These are phyloP conservation scores for Aleiodes leptofemur DNA, from an alignment of 2,888 invertebrate genomes.

Conservation along the genomic window DNA sequence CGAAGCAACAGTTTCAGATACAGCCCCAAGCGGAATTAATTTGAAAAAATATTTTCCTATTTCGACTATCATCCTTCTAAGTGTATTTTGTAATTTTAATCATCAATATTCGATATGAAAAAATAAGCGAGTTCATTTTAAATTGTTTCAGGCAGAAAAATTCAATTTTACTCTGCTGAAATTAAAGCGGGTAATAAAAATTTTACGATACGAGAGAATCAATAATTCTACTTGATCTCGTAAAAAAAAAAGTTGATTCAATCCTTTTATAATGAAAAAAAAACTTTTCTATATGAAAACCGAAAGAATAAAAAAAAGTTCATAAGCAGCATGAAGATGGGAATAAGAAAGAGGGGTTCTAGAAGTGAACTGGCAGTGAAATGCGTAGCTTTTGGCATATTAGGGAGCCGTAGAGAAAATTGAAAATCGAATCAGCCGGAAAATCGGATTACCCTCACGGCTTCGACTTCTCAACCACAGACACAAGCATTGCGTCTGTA, in stretches of 20 bases:
- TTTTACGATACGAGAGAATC: no score
- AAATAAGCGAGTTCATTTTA: no score
- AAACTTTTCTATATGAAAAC: no score
- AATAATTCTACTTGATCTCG: no score
- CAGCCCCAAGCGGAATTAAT: conserved; percentile 14
- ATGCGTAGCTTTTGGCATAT: conserved; percentile 62
- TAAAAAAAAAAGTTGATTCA: no score
- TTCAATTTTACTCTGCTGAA: no score
- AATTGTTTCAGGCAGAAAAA: no score
- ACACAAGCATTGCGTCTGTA: conserved; percentile 52
- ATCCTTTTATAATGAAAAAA: no score
- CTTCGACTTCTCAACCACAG: conserved; percentile 63
- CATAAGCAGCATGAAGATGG: not conserved
- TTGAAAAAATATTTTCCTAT: not conserved
- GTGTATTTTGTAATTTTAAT: no score
- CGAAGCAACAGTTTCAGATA: conserved; percentile 36
- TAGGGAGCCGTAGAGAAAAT: conserved; percentile 65
- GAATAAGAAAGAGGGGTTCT: conserved; percentile 32
- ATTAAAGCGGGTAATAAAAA: no score
- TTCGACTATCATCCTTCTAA: no score
- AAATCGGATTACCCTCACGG: conserved; percentile 66
- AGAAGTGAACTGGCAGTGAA: conserved; percentile 55
- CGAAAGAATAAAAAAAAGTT: not conserved
- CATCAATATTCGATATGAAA: no score
- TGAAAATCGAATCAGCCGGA: conserved; percentile 68